phyloP scores from a whole-genome alignment of 2,113 vertebrate species.

The Tupaia chinensis region DNA sequence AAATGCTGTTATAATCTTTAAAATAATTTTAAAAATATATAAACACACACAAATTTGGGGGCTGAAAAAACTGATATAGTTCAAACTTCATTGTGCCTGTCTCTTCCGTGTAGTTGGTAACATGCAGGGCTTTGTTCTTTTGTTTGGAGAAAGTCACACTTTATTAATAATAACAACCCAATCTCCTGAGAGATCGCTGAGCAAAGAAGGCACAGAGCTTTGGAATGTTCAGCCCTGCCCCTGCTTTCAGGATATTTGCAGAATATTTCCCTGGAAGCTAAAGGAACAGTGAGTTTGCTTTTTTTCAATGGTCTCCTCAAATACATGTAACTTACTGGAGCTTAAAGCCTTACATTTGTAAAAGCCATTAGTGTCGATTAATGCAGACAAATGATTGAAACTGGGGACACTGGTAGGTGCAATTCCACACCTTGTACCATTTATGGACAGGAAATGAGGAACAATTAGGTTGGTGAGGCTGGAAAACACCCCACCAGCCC shows the following conservation, averaged over 20 bases:
- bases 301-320: constrained; percentile 75
- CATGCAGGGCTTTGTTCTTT: constrained; percentile 70
- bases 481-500: constrained; percentile 69
- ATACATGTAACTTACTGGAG: constrained; percentile 70
- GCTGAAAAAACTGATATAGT: constrained; percentile 32
- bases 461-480: constrained; percentile 89
- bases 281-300: constrained; percentile 65
- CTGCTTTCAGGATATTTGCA: constrained; percentile 64
- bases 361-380: constrained; percentile 85
- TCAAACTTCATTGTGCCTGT: constrained; percentile 37
- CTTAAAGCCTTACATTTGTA: constrained; percentile 82
- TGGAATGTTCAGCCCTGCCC: constrained; percentile 67
- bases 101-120: constrained; percentile 64
- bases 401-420: constrained; percentile 83
- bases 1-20: not conserved
- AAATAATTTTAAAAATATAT: constrained; percentile 44
- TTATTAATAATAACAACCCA: constrained; percentile 78
- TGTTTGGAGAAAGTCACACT: constrained; percentile 77
- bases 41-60: not conserved
- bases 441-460: constrained; percentile 90
- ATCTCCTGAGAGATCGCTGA: constrained; percentile 45
- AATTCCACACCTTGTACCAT: constrained; percentile 88
- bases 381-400: constrained; percentile 88
- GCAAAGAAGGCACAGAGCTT: constrained; percentile 34
- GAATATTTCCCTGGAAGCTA: constrained; percentile 66